Evolutionary conservation across 2,888 invertebrate species (phyloP).

Genomic region (Tinea pellionella): DNA sequence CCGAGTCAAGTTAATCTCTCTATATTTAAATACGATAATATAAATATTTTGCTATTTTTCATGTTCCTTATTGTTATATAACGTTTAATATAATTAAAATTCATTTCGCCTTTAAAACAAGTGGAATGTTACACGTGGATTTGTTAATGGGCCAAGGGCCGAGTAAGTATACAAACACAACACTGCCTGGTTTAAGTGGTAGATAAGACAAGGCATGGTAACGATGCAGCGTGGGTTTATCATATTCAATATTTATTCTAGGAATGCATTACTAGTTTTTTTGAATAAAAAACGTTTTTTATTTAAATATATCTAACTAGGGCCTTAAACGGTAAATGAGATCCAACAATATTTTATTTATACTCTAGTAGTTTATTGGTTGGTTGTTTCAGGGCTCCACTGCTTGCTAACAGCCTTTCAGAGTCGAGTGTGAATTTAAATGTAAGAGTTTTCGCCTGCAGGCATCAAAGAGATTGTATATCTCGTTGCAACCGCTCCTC

Average conservation of each 20-base stretch:
- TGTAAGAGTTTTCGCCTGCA: slow-evolving; percentile 64
- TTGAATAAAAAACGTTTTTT: not conserved
- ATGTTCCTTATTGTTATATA: no score
- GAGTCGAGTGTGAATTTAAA: slow-evolving; percentile 68
- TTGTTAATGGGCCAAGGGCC: slow-evolving; percentile 5
- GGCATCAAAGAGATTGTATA: slow-evolving; percentile 62
- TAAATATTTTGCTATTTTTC: no score
- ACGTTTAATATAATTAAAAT: not conserved
- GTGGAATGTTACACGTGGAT: slow-evolving; percentile 4
- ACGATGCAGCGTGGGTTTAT: slow-evolving; percentile 10
- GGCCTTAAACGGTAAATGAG: no score
- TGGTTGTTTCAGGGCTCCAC: slow-evolving; percentile 58
- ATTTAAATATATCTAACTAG: not conserved
- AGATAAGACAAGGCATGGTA: slow-evolving; percentile 12
- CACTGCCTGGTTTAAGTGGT: slow-evolving; percentile 1
- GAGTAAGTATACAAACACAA: not conserved
- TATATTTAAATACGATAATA: no score
- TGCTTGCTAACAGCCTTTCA: slow-evolving; percentile 70
- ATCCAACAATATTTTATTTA: no score
- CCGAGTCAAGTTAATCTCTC: no score
- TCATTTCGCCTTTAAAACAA: not conserved
- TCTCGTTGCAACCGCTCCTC: slow-evolving; percentile 29
- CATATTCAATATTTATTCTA: not conserved
- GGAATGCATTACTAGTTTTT: slow-evolving; percentile 4
- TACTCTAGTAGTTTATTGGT: slow-evolving; percentile 21